Percentiles rank a stretch among this genome's conserved stretches.
Evolutionary conservation across 2,113 vertebrate genomes (phyloP).

Genomic region (Zosterops pallidus): DNA sequence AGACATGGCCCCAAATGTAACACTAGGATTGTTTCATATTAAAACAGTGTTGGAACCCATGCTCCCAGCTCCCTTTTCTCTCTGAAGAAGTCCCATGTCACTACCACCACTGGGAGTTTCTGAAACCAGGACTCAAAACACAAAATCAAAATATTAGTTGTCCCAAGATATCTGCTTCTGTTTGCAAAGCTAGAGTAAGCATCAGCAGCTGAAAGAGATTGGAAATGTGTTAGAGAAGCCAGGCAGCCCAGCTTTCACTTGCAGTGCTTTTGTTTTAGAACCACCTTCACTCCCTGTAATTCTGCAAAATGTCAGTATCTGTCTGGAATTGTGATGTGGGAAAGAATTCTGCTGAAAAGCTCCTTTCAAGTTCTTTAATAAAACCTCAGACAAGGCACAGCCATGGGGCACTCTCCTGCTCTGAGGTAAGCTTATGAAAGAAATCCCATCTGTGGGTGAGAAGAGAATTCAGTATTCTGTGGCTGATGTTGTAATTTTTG

Average conservation of each 20-base stretch:
- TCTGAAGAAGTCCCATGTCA: neutral
- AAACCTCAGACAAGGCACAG: slow-evolving; percentile 5
- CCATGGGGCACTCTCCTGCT: slow-evolving; percentile 19
- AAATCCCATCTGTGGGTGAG: slow-evolving; percentile 15
- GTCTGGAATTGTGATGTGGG: slow-evolving; percentile 7
- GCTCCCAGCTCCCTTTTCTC: neutral
- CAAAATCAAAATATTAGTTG: neutral
- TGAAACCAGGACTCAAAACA: neutral
- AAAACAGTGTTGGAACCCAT: neutral
- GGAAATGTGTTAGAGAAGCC: neutral
- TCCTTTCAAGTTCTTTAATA: slow-evolving; percentile 34
- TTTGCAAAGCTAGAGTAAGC: neutral
- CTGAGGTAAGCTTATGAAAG: slow-evolving; percentile 48
- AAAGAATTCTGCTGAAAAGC: slow-evolving; percentile 19
- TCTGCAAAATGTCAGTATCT: slow-evolving; percentile 34
- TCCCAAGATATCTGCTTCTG: neutral
- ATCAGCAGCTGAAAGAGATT: neutral
- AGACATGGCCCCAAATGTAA: neutral
- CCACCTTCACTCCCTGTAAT: neutral
- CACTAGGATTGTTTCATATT: neutral
- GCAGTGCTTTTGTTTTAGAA: neutral
- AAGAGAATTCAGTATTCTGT: slow-evolving; percentile 4
- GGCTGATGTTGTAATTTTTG: slow-evolving; percentile 29
- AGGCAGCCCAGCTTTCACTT: neutral
- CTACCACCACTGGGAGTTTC: neutral